Evolutionary conservation across 2,888 invertebrate species (phyloP), one percentile per base, ranked within the genome.

Genomic region (Mesorhabditis spiculigera): DNA sequence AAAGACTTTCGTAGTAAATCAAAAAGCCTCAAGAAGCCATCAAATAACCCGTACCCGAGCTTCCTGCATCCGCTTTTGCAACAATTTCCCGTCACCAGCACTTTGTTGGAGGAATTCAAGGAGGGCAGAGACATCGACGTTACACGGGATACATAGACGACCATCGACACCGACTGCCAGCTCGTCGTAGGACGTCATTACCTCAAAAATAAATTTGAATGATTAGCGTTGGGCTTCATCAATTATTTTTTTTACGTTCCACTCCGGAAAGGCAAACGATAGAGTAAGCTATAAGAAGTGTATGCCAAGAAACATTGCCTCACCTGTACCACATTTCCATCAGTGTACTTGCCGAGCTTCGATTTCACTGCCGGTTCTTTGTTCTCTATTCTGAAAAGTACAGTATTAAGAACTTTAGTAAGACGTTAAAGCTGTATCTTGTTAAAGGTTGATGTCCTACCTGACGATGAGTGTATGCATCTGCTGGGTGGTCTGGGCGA

Each of bases 61-160:
- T 16, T 71, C 73, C 44, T 75, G 74, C 73, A 78, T 72, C 5
- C 71, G 68, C 5, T 71, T 71, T 45, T 76, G 76, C 28, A 78
- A 69, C 6, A 76, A 71, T 10, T 66, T 67, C 3, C 73, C 73
- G 43, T 62, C 64, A 10, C 68, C 50, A 4, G 75, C 75, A 63
- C 77, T 75, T 41, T 75, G 79, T 8, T 75, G 73, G 6, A 84
- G 71, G 71, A 85, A 84, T 2, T 71, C 67, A 4, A 79, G 73
- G 4, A 84, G 74, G 5, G 79, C 71, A 5, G 71, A 65, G 41
- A 79, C 75, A 65, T 85, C 82, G 4, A 85, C 85, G 66, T 82
- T 85, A 70, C 82, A 85, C 4, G 85, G 85, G 41, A 85, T 74
- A 10, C 73, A 75, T 13, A 85, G 72, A 13, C 80, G 71, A 10